These are phyloP conservation scores for Lepisosteus oculatus DNA, from an alignment of 2,113 vertebrate genomes.

Conservation along the genomic window DNA sequence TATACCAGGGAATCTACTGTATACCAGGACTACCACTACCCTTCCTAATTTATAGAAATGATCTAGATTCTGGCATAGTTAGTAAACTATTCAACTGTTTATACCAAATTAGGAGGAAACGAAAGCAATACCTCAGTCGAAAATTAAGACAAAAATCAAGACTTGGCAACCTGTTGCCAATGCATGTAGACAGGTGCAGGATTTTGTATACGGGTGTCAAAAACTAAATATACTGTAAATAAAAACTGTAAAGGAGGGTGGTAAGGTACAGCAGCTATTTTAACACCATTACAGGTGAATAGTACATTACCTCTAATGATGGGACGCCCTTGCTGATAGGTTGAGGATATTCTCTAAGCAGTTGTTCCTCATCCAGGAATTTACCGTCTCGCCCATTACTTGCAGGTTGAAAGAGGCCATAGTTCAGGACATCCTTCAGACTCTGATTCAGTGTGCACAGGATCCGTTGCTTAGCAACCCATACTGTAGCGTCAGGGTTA, in stretches of 20 bases:
- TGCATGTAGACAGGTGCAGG: neutral
- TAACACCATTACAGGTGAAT: neutral
- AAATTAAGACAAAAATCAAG: too few relatives aligned
- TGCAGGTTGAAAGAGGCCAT: constrained; percentile 89
- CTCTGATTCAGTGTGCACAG: constrained; percentile 87
- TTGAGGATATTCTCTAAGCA: constrained; percentile 86
- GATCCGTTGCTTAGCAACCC: constrained; percentile 87
- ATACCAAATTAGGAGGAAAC: too few relatives aligned
- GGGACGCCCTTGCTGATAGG: constrained; percentile 79
- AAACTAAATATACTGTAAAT: too few relatives aligned
- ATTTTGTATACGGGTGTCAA: neutral
- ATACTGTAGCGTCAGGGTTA: constrained; percentile 83
- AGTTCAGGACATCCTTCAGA: constrained; percentile 92
- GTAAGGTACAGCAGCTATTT: too few relatives aligned
- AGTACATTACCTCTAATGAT: constrained; percentile 76
- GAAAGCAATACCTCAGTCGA: too few relatives aligned
- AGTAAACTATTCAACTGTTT: too few relatives aligned
- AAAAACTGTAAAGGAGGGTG: too few relatives aligned
- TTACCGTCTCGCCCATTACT: constrained; percentile 80
- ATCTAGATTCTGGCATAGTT: too few relatives aligned
- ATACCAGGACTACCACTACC: too few relatives aligned
- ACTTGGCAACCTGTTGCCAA: neutral
- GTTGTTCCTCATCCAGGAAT: constrained; percentile 88
- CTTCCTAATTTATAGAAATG: too few relatives aligned
- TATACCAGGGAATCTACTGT: too few relatives aligned